phyloP scores from a whole-genome alignment of 2,113 vertebrate genomes.

The Paratilapia polleni region DNA sequence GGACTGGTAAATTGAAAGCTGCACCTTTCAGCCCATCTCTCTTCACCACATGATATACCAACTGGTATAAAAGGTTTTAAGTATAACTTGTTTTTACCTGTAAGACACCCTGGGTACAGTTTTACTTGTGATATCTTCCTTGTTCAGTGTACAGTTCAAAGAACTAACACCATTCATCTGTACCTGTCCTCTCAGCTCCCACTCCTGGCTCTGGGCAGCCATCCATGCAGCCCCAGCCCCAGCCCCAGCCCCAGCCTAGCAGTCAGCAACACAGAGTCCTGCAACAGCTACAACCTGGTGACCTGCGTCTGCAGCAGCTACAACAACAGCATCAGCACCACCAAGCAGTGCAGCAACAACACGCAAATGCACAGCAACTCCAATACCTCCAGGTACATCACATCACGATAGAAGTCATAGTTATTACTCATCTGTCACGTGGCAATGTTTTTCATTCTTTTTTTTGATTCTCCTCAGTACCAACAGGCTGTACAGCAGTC shows the following conservation, averaged over 20 bases:
- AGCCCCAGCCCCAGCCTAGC: conserved; percentile 74
- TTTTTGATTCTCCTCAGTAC: conserved; percentile 72
- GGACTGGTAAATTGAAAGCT: too few relatives aligned
- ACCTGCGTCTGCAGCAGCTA: conserved; percentile 92
- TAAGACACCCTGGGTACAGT: too few relatives aligned
- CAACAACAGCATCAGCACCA: conserved; percentile 81
- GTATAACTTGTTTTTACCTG: too few relatives aligned
- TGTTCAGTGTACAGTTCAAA: background rate
- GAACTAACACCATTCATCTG: background rate
- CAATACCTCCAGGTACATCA: conserved; percentile 86
- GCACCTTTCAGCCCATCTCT: too few relatives aligned
- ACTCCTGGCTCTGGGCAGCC: conserved; percentile 80
- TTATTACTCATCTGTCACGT: background rate
- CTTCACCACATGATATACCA: too few relatives aligned
- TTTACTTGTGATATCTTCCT: too few relatives aligned
- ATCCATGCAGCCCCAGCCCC: conserved; percentile 71
- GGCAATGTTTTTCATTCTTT: background rate
- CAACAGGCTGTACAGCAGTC: conserved; percentile 89
- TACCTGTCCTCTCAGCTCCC: conserved; percentile 57
- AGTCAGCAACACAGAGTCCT: conserved; percentile 89
- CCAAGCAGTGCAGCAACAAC: conserved; percentile 88
- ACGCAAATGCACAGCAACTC: conserved; percentile 83
- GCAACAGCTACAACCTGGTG: conserved; percentile 95
- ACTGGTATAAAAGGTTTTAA: too few relatives aligned
- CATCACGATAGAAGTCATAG: fast-evolving